phyloP scores from a whole-genome alignment of 2,797 vertebrate species.

The Agapornis canus region DNA sequence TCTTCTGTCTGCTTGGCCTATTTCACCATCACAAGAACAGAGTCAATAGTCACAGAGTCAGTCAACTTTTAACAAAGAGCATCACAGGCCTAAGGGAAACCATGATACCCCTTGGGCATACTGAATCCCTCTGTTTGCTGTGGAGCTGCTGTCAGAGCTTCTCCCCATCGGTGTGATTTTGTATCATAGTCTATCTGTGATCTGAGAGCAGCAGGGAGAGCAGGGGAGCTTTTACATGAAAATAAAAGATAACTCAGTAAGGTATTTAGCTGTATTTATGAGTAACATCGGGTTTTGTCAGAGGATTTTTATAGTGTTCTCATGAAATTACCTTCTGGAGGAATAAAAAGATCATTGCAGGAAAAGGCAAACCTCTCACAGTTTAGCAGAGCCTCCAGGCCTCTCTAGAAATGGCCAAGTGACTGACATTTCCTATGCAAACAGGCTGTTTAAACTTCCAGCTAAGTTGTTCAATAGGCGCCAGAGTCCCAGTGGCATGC shows the following conservation, averaged over 20 bases:
- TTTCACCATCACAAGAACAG: background rate
- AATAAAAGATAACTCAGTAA: rapidly evolving
- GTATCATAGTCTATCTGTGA: rapidly evolving
- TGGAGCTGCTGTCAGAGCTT: background rate
- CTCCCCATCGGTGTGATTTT: background rate
- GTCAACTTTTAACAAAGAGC: background rate
- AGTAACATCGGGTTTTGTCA: rapidly evolving
- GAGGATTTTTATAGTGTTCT: background rate
- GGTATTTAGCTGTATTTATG: background rate
- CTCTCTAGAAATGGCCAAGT: background rate
- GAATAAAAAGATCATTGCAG: background rate
- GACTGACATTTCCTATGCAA: background rate
- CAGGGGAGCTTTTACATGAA: background rate
- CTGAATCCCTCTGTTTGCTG: background rate
- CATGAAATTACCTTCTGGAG: background rate
- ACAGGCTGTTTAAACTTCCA: background rate
- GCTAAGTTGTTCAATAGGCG: background rate
- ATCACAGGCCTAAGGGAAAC: background rate
- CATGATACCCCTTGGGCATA: rapidly evolving
- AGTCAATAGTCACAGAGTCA: background rate
- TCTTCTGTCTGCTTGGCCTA: background rate
- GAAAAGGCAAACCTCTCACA: background rate
- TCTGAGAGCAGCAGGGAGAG: background rate
- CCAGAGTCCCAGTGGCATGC: rapidly evolving
- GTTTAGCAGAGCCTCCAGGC: background rate